phyloP scores from a whole-genome alignment of 2,888 invertebrate species.

The Odontothrips loti region DNA sequence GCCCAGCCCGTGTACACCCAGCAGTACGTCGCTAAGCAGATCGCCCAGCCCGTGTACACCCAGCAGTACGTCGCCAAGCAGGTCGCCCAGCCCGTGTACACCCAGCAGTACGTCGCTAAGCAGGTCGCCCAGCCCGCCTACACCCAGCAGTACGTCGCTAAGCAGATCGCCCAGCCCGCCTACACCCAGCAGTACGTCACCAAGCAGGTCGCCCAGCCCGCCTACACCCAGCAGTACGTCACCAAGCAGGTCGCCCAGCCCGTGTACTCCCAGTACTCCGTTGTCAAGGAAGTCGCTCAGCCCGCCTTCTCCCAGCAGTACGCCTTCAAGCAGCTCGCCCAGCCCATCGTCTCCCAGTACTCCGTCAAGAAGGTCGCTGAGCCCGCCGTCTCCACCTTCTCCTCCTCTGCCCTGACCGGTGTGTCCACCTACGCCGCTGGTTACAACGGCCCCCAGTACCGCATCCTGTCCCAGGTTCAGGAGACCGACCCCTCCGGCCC shows the following conservation, averaged over 20 bases:
- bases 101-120: background rate
- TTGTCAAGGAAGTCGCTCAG: background rate
- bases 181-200: background rate
- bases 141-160: background rate
- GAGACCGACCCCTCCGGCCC: background rate
- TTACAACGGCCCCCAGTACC: background rate
- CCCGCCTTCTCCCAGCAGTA: background rate
- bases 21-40: background rate
- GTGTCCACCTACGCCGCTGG: background rate
- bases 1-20: background rate
- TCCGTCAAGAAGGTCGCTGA: background rate
- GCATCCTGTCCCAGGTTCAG: slow-evolving; percentile 13
- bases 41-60: slow-evolving; percentile 16
- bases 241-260: slow-evolving; percentile 9
- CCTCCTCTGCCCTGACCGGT: background rate
- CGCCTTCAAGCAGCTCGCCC: background rate
- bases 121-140: background rate
- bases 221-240: background rate
- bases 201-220: slow-evolving; percentile 9
- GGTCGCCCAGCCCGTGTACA: slow-evolving; percentile 1
- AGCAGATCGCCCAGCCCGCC: slow-evolving; percentile 4
- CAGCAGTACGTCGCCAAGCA: background rate
- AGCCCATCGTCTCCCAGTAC: background rate
- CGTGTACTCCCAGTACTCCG: slow-evolving; percentile 19
- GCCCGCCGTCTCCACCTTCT: slow-evolving; percentile 9